Evolutionary conservation across 2,113 vertebrate species (phyloP).

Genomic region (Melanotaenia duboulayi): DNA sequence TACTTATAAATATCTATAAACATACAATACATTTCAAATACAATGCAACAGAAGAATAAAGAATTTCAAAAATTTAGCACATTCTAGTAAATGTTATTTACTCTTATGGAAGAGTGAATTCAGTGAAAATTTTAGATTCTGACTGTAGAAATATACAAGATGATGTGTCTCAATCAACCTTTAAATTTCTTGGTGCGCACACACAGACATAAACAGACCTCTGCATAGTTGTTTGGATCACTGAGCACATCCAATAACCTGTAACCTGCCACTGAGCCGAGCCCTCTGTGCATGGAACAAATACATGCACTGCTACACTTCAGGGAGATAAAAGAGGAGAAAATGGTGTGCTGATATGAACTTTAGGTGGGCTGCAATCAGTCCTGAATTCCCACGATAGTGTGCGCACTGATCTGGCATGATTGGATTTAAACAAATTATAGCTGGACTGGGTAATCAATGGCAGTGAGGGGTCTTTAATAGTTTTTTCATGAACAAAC

Average conservation of each 20-base stretch:
- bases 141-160: no score
- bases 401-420: neutral
- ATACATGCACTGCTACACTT: neutral
- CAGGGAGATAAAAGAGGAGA: constrained; percentile 1
- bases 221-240: neutral
- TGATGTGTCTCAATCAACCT: no score
- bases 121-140: no score
- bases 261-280: neutral
- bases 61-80: no score
- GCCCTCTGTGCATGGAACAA: neutral
- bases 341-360: neutral
- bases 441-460: constrained; percentile 16
- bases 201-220: neutral
- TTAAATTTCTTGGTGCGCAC: no score
- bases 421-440: neutral
- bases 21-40: no score
- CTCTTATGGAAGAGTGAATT: no score
- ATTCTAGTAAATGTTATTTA: no score
- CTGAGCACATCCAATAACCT: neutral
- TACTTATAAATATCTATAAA: neutral
- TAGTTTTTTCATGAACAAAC: constrained; percentile 40
- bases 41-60: no score
- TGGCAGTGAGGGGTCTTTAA: constrained; percentile 15
- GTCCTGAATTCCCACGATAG: neutral
- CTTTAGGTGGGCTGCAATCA: neutral